A percentile compares a stretch with the other conserved stretches of the same genome.
These are phyloP conservation scores for Dipodomys stephensi DNA, from an alignment of 2,113 vertebrate genomes.

Conservation along the genomic window DNA sequence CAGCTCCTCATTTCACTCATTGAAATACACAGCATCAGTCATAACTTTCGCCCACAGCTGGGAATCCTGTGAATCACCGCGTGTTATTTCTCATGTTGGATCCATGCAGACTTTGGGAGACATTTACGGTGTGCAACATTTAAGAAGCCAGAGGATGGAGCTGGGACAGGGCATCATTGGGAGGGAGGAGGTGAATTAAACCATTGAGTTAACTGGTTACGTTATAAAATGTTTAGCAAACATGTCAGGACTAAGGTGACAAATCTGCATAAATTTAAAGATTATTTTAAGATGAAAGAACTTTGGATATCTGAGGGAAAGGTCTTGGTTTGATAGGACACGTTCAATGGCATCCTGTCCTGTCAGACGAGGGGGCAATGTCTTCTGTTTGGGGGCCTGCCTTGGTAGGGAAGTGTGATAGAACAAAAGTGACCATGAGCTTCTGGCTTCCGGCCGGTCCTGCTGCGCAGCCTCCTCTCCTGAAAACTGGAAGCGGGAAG, in stretches of 20 bases:
- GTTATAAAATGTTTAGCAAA: background rate
- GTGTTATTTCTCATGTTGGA: background rate
- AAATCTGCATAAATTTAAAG: background rate
- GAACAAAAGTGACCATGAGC: background rate
- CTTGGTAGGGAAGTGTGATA: accelerated
- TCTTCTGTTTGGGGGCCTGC: background rate
- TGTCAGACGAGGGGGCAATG: accelerated
- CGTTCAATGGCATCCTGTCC: too few species aligned
- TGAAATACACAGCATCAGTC: background rate
- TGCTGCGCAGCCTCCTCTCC: background rate
- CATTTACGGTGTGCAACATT: background rate
- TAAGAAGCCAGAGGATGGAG: background rate
- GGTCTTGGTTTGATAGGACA: background rate
- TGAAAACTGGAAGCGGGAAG: background rate
- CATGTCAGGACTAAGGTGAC: too few species aligned
- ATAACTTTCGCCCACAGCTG: background rate
- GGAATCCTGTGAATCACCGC: background rate
- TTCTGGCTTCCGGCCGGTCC: too few species aligned
- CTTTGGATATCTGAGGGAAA: background rate
- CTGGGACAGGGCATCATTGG: background rate
- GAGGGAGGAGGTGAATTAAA: background rate
- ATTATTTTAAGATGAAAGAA: background rate
- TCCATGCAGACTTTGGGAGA: background rate
- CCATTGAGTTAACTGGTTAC: background rate
- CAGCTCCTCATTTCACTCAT: background rate